Conservation (phyloP, 2,113 vertebrate species). For the Brachypteracias leptosomus region DNA sequence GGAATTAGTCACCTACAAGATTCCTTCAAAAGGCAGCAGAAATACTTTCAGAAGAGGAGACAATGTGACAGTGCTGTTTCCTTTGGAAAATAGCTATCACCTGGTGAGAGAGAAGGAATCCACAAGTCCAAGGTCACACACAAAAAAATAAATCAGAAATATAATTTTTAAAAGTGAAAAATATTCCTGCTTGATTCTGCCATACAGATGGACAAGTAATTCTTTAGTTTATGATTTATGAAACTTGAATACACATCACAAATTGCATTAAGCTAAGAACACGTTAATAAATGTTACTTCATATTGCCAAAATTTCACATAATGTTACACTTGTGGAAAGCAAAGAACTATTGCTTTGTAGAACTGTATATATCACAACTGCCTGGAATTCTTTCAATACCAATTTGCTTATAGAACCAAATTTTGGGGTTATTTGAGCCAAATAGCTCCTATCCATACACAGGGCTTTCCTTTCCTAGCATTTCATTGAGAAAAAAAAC, state of each 20-base stretch:
- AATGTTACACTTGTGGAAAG: not conserved
- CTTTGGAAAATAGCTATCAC: not conserved
- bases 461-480: not conserved
- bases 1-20: not conserved
- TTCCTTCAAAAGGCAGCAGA: not conserved
- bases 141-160: not conserved
- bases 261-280: not conserved
- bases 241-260: not conserved
- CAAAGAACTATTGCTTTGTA: not conserved
- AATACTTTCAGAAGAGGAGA: not conserved
- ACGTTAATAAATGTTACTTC: not conserved
- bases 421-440: not conserved
- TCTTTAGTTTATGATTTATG: not conserved
- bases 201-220: not conserved
- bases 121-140: not conserved
- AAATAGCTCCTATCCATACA: not conserved
- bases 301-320: not conserved
- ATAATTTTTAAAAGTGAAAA: not conserved
- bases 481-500: not conserved
- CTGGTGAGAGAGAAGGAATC: not conserved
- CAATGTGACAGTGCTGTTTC: rapidly evolving
- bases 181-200: not conserved
- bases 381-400: not conserved
- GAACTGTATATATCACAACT: not conserved
- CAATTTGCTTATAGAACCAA: not conserved